Base-by-base conservation (phyloP, 2,113 vertebrate genomes). In the Neodon shergylaensis region DNA sequence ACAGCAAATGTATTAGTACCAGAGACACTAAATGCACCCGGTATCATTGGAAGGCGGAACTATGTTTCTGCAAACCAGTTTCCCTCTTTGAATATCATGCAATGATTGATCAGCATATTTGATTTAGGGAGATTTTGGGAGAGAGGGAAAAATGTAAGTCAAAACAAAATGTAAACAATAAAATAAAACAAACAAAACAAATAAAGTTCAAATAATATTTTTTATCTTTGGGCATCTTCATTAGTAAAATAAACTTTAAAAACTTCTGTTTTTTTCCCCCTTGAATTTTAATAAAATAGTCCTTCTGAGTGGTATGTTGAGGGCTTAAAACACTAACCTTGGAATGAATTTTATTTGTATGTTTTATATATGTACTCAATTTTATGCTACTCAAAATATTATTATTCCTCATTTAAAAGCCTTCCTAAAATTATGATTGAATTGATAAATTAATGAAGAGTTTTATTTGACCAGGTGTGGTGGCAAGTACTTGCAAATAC, bases 321-420 rank as follows among this genome's bases (percentile, higher is more conserved):
- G 21, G 36, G 9, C 66, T 93, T 44, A 84, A 83, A 24, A 79
- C 74, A 24, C 26, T 33, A 92, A 68, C 21, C 10, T 68, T 78
- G 31, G 13, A 77, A 79, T 92, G 1, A 66, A 39, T 73, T 84
- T 63, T 78, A 39, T 61, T 11, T 58, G 9, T 92, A 2, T 36
- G 26, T 47, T 88, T 70, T 39, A 81, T 36, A 39, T 65, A 74
- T 47, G 6, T 49, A 81, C 61, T 94, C 87, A 88, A 72, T 88
- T 93, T 72, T 72, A 52, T 92, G 61, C 16, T 91, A 47, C 22
- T 84, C 94, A 89, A 70, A 63, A 39, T 76, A 39, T 61, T 22
- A 81, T 85, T 96, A 94, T 72, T 52, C 19, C 61, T 73, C 7
- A 85, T 88, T 92, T 93, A 78, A 65, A 85, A 89, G n/a, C 21